Base-by-base conservation (phyloP, 2,113 vertebrate species). In the Chitala chitala region DNA sequence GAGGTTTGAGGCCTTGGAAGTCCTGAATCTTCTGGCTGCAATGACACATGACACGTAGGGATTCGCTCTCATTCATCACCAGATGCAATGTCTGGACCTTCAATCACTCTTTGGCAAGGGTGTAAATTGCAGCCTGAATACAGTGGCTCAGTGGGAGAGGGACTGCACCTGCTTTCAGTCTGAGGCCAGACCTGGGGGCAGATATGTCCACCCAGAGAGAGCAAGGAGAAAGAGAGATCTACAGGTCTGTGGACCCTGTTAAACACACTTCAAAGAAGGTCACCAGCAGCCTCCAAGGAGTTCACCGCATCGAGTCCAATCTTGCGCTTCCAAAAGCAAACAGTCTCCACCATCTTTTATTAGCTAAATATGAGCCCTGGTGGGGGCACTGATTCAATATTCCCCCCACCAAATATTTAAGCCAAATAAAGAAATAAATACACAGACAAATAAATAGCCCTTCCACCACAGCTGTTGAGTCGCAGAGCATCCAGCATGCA, bases 381-480 rank as follows among this genome's bases (percentile, higher is more conserved):
- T 48, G 7, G 85, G 88, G 87, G 89, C 82, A 92, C 90, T 93
- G 92, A 94, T 93, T 93, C 94, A 94, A 94, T 95, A 94, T 94
- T 94, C 92, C 86, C 92, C 77, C 88, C 87, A 84, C 88, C 89
- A 93, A 95, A 98, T 94, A 95, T 94, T 94, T 92, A 88, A 93
- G 94, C 93, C 94, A 89, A 91, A 89, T 86, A 87, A 71, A 64
- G 61, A 75, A 75, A 70, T 86, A 92, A 91, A 92, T 92, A 92
- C 90, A 92, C 88, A 92, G 88, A 89, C 87, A 91, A 91, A 92
- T 90, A 91, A 91, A 92, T 90, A 92, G 91, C 89, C 84, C 91
- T 92, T 91, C 86, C 86, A 84, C 86, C 87, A 89, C 85, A 86
- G 81, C 78, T 79, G 84, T 91, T 89, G 89, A 91, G 93, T 88